These are phyloP conservation scores for Hippopotamus amphibius DNA, from an alignment of 2,113 vertebrate genomes.

Conservation along the genomic window DNA sequence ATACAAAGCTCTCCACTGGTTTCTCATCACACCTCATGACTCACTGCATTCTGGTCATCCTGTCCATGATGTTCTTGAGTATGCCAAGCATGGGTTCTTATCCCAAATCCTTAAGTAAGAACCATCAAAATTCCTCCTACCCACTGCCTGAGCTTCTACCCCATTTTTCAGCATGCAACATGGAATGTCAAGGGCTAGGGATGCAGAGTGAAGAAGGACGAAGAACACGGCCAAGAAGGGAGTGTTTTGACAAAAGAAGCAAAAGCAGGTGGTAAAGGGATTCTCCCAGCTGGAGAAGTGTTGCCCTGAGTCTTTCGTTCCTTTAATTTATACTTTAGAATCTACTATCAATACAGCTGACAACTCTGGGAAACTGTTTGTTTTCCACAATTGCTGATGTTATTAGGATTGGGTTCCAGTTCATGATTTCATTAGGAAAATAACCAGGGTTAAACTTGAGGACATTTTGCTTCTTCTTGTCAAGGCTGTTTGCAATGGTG, in stretches of 20 bases:
- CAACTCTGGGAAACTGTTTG: background rate
- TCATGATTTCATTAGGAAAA: constrained; percentile 47
- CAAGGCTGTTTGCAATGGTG: background rate
- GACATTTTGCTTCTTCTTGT: background rate
- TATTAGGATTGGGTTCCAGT: background rate
- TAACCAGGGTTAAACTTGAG: background rate
- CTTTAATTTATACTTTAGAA: constrained; percentile 28
- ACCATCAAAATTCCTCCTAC: background rate
- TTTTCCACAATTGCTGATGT: background rate
- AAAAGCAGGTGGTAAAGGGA: background rate
- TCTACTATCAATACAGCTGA: background rate
- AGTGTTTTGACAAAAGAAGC: background rate
- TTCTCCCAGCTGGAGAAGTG: background rate
- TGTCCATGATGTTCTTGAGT: background rate
- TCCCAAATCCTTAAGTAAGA: background rate
- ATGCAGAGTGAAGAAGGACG: background rate
- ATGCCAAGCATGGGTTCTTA: background rate
- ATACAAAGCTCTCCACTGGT: background rate
- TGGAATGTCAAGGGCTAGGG: background rate
- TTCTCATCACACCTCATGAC: background rate
- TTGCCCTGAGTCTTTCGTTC: background rate
- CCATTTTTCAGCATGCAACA: background rate
- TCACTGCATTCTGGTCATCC: background rate
- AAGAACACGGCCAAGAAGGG: background rate
- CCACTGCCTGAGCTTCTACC: background rate